Evolutionary conservation across 2,888 invertebrate genomes (phyloP), one percentile per base, ranked within the genome.

Genomic region (Brachyptera putata): DNA sequence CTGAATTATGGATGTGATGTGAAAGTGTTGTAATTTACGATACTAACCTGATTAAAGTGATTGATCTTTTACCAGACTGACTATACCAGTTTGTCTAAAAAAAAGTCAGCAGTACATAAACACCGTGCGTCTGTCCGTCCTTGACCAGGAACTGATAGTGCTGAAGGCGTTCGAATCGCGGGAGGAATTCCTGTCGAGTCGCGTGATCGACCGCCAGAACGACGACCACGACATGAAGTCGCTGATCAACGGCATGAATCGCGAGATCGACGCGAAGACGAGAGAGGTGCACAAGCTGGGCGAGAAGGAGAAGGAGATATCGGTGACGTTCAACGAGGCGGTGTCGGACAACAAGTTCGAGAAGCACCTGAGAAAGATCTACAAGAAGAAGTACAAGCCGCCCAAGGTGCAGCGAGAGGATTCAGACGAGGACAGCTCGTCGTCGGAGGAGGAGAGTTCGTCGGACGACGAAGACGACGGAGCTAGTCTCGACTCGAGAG

Each of bases 361-460:
- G 4, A 85, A 87, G 67, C 93, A 91, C 70, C 73, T 95, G 41
- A 80, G 83, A 18, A 84, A 86, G 68, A 91, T 95, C 58, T 94
- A 87, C 69, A 89, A 86, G 70, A 94, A 91, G 71, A 91, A 89
- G 69, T 89, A 86, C 69, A 87, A 86, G 63, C 82, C 85, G 4
- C 84, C 84, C 0, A 87, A 86, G 69, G 75, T 76, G 1, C 75
- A 70, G 53, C 78, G 75, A 50, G 80, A 79, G 3, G 79, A 79
- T 60, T 82, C 80, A 76, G 68, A 46, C n/a, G 41, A 55, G 13
- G 21, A n/a, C 18, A 21, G n/a, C 0, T 80, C 80, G 0, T 67
- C 69, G 1, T 66, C 68, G 11, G 72, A 71, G 26, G 68, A 69
- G 1, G 34, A 34, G 21, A 36, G n/a, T 16, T 69, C 66, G 34